phyloP scores from a whole-genome alignment of 2,113 vertebrate species.

The Perognathus longimembris region DNA sequence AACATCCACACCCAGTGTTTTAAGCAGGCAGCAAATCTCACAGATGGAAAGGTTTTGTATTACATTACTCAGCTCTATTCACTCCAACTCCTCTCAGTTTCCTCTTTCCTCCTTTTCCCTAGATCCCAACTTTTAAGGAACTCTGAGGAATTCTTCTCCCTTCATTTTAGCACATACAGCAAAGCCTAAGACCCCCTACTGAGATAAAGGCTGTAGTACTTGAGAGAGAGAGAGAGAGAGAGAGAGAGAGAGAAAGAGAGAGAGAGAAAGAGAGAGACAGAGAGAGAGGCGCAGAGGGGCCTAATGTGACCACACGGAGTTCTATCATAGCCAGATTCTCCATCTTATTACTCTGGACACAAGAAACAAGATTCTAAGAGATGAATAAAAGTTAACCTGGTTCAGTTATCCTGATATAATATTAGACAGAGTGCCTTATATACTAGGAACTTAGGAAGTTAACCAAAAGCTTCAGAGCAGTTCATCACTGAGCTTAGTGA shows the following conservation, averaged over 20 bases:
- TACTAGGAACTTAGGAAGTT: neutral
- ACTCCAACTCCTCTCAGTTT: neutral
- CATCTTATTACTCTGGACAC: neutral
- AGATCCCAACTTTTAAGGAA: neutral
- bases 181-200: neutral
- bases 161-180: neutral
- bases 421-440: neutral
- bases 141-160: neutral
- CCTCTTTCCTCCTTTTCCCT: neutral
- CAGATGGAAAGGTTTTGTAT: neutral
- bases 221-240: no score
- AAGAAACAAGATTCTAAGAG: neutral
- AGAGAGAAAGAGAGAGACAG: no score
- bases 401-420: neutral
- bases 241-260: no score
- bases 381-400: neutral
- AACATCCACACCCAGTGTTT: conserved; percentile 34
- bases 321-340: neutral
- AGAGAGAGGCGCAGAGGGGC: no score
- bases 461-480: neutral
- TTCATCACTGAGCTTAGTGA: neutral
- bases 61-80: neutral
- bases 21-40: conserved; percentile 5
- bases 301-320: neutral
- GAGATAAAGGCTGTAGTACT: accelerated